These are phyloP conservation scores for Microtus montanus DNA, from an alignment of 2,113 vertebrate species.

Conservation along the genomic window DNA sequence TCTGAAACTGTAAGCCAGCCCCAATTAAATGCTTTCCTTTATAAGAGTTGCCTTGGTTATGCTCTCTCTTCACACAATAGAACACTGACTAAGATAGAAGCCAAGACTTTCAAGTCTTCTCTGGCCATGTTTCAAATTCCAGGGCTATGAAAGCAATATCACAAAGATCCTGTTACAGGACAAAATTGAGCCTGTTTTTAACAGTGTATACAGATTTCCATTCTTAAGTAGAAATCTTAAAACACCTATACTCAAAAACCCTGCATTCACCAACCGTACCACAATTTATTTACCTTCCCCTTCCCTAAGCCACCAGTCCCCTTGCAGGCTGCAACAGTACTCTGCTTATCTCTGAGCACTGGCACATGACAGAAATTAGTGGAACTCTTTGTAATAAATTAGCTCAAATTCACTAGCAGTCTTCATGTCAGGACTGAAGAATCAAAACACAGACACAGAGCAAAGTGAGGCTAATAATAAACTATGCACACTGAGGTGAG, in stretches of 20 bases:
- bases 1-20: background rate
- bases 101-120: background rate
- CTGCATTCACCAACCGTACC: background rate
- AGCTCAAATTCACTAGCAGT: background rate
- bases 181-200: background rate
- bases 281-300: background rate
- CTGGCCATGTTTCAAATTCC: background rate
- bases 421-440: background rate
- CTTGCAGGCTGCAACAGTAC: background rate
- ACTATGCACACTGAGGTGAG: background rate
- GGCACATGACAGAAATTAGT: background rate
- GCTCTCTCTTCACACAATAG: background rate
- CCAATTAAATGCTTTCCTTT: background rate
- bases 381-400: background rate
- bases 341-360: background rate
- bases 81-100: background rate
- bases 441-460: background rate
- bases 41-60: background rate
- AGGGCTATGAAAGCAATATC: background rate
- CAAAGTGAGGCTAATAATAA: background rate
- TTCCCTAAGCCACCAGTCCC: background rate
- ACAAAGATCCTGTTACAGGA: background rate
- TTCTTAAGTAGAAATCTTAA: conserved; percentile 50
- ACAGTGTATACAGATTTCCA: background rate
- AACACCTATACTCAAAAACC: conserved; percentile 38